These are phyloP conservation scores for Pseudorectes ferrugineus DNA, from an alignment of 2,113 vertebrate genomes.

Conservation along the genomic window DNA sequence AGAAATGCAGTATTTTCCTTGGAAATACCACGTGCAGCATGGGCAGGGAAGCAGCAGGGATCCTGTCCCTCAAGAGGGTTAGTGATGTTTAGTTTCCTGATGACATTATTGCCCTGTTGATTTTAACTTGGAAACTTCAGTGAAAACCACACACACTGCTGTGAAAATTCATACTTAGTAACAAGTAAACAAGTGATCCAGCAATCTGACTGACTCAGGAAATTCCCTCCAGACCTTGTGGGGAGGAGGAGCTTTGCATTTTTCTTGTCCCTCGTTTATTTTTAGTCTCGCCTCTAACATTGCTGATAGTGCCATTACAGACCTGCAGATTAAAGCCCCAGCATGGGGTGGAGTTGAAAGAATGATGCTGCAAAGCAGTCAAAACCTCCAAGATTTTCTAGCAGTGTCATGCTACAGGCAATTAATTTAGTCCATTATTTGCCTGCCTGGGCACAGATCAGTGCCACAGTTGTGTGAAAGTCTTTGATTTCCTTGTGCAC, in stretches of 20 bases:
- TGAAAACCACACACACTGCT: slow-evolving; percentile 33
- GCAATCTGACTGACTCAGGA: slow-evolving; percentile 17
- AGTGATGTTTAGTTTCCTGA: background rate
- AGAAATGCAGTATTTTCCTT: background rate
- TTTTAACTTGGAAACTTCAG: slow-evolving; percentile 20
- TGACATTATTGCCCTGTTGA: background rate
- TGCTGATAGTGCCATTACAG: slow-evolving; percentile 1
- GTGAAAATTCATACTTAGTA: slow-evolving; percentile 49
- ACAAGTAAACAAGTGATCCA: slow-evolving; percentile 35
- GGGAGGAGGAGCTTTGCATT: slow-evolving; percentile 47
- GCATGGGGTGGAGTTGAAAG: slow-evolving; percentile 28
- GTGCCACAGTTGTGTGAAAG: background rate
- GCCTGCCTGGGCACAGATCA: background rate
- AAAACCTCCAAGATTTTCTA: background rate
- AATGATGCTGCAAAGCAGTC: background rate
- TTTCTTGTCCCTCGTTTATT: slow-evolving; percentile 46
- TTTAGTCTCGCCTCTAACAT: slow-evolving; percentile 35
- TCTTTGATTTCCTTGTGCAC: background rate
- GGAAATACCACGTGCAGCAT: background rate
- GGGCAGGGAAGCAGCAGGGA: background rate
- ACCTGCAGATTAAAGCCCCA: slow-evolving; percentile 4
- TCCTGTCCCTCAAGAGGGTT: background rate
- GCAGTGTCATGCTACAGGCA: background rate
- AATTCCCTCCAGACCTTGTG: background rate
- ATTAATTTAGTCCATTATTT: background rate